These are phyloP conservation scores for Cyanoderma ruficeps DNA, from an alignment of 2,113 vertebrate genomes.

Conservation along the genomic window DNA sequence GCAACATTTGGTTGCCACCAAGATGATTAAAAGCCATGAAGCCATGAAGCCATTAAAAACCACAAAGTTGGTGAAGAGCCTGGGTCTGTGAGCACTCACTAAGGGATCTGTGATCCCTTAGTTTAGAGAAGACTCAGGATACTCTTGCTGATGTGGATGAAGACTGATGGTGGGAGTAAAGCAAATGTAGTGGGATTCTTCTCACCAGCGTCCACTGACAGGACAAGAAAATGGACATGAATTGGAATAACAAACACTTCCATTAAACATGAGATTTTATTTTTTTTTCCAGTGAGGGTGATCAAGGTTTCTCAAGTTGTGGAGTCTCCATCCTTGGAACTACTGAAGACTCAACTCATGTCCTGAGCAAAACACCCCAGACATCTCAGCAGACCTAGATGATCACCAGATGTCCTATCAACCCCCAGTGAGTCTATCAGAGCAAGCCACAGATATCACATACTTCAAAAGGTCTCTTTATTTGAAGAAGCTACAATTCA, in stretches of 20 bases:
- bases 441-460: background rate
- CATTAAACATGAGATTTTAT: background rate
- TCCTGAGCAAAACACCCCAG: background rate
- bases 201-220: background rate
- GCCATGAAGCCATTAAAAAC: background rate
- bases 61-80: background rate
- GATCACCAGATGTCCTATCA: background rate
- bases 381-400: background rate
- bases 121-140: background rate
- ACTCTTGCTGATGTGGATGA: background rate
- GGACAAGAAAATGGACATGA: background rate
- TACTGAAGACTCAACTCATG: background rate
- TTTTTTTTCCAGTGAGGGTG: too few species aligned
- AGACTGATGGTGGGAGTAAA: background rate
- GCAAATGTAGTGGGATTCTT: background rate
- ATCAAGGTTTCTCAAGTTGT: background rate
- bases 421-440: fast-evolving
- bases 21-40: background rate
- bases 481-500: background rate
- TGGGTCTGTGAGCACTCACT: too few species aligned
- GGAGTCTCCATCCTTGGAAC: background rate
- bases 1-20: background rate
- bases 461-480: fast-evolving
- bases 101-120: background rate
- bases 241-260: background rate